These are phyloP conservation scores for Euthynnus affinis DNA, from an alignment of 2,797 vertebrate genomes.

Conservation along the genomic window DNA sequence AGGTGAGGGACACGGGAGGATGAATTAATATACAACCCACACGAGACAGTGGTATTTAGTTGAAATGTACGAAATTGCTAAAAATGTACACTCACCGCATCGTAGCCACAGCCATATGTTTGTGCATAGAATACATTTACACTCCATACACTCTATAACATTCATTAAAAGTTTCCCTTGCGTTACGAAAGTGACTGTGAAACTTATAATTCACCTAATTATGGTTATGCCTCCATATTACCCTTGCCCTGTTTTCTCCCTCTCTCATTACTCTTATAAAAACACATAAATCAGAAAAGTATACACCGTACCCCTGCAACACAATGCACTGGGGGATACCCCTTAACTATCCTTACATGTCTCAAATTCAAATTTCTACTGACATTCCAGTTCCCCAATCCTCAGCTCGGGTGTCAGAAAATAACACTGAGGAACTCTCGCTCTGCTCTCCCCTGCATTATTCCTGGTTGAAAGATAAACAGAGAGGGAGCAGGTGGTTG, in stretches of 20 bases:
- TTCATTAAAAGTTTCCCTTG: slow-evolving; percentile 73
- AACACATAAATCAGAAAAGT: slow-evolving; percentile 81
- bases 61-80: slow-evolving; percentile 25
- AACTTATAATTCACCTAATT: slow-evolving; percentile 76
- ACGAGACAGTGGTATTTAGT: slow-evolving; percentile 23
- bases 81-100: slow-evolving; percentile 46
- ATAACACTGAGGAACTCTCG: slow-evolving; percentile 68
- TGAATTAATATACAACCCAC: slow-evolving; percentile 29
- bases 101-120: slow-evolving; percentile 18
- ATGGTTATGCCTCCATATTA: slow-evolving; percentile 74
- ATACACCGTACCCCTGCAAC: slow-evolving; percentile 61
- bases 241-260: slow-evolving; percentile 65
- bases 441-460: slow-evolving; percentile 63
- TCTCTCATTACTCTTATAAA: slow-evolving; percentile 75
- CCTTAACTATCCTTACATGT: slow-evolving; percentile 72
- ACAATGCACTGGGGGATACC: slow-evolving; percentile 75
- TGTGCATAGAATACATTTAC: slow-evolving; percentile 43
- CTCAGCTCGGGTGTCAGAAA: slow-evolving; percentile 82
- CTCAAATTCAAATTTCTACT: slow-evolving; percentile 78
- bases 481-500: slow-evolving; percentile 83
- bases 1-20: slow-evolving; percentile 4
- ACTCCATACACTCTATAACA: slow-evolving; percentile 7
- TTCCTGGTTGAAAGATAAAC: slow-evolving; percentile 80
- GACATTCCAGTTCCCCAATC: slow-evolving; percentile 76
- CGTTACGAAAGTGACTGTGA: slow-evolving; percentile 60